Conservation (phyloP, 2,888 invertebrate species). For the Cataglyphis albicans region DNA sequence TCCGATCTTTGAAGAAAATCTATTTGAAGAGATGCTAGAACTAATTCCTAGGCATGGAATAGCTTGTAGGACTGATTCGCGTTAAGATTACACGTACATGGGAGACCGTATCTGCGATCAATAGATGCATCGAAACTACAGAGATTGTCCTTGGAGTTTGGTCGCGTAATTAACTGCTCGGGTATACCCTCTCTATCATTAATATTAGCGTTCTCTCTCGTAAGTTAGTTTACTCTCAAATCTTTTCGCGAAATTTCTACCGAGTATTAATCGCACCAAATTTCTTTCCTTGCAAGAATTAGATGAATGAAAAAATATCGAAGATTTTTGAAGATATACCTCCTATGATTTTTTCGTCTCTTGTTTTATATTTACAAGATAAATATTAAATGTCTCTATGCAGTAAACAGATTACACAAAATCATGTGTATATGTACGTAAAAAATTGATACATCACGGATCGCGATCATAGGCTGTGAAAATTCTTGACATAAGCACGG, state of each 20-base stretch:
- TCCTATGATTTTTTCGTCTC: neutral
- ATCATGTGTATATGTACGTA: neutral
- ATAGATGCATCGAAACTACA: constrained; percentile 5
- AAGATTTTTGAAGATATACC: neutral
- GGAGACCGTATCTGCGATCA: constrained; percentile 9
- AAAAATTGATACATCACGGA: neutral
- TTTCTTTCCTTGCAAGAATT: neutral
- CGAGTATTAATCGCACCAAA: neutral
- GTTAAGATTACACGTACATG: neutral
- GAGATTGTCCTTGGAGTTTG: constrained; percentile 19
- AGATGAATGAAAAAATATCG: neutral
- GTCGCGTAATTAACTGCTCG: constrained; percentile 20
- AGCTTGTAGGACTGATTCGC: constrained; percentile 12
- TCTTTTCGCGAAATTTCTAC: neutral
- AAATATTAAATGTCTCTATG: neutral
- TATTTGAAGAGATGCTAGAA: neutral
- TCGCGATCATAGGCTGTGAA: neutral
- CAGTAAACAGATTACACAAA: neutral
- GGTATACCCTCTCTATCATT: constrained; percentile 12
- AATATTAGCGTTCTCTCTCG: neutral
- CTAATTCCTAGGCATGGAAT: constrained; percentile 34
- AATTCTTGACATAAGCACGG: neutral
- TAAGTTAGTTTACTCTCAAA: neutral
- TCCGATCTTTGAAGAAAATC: constrained; percentile 1
- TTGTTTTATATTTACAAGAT: neutral